Evolutionary conservation across 2,888 invertebrate genomes (phyloP).

Genomic region (Aspidapion aeneum): DNA sequence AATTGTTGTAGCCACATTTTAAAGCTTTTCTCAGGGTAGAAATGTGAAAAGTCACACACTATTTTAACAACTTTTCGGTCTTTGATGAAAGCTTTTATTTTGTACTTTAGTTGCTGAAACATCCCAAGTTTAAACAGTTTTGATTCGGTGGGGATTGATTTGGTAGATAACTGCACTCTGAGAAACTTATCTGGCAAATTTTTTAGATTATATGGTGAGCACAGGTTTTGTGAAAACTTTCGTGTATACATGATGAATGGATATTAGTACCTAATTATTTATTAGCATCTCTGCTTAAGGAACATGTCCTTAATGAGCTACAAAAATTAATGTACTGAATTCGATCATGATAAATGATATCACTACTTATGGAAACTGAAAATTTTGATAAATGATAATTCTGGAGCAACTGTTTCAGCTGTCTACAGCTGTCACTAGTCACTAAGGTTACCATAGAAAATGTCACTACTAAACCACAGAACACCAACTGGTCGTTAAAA

Average conservation of each 20-base stretch:
- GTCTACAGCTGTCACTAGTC: too few species aligned
- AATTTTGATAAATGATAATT: too few species aligned
- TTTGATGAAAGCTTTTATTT: constrained; percentile 29
- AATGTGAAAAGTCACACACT: constrained; percentile 26
- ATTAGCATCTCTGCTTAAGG: too few species aligned
- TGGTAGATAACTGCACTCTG: constrained; percentile 1
- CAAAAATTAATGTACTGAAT: too few species aligned
- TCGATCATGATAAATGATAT: too few species aligned
- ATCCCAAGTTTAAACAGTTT: constrained; percentile 4
- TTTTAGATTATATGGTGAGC: constrained; percentile 41
- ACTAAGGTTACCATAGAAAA: too few species aligned
- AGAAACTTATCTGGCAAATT: constrained; percentile 27
- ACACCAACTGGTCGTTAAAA: too few species aligned
- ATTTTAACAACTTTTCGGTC: constrained; percentile 20
- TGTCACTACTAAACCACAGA: too few species aligned
- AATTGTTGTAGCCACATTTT: constrained; percentile 55
- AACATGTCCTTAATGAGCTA: too few species aligned
- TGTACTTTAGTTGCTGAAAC: constrained; percentile 38
- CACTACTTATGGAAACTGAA: too few species aligned
- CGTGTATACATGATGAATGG: constrained; percentile 32
- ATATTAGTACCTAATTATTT: too few species aligned
- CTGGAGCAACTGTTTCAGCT: too few species aligned
- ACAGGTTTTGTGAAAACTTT: constrained; percentile 28
- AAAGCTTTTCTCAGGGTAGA: constrained; percentile 51
- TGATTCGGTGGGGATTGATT: not conserved